Percentiles rank a stretch among this genome's conserved stretches.
Conservation (phyloP, 2,888 invertebrate genomes). For the Volucella inflata region DNA sequence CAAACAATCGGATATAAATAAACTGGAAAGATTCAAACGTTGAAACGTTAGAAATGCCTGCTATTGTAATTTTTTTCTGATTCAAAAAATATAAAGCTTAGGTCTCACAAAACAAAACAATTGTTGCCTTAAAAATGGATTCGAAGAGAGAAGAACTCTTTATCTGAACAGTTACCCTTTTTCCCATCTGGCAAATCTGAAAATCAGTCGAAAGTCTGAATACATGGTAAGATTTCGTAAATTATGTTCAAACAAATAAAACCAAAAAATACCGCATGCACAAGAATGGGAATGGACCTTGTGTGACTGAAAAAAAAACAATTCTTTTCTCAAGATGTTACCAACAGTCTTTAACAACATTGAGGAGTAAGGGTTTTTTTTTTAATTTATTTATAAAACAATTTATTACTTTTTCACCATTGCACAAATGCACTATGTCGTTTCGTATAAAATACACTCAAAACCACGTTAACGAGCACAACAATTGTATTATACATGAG, state of each 20-base stretch:
- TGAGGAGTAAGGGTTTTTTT: constrained; percentile 12
- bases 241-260: constrained; percentile 2
- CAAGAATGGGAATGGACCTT: constrained; percentile 14
- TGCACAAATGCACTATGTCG: background rate
- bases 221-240: constrained; percentile 47
- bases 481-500: background rate
- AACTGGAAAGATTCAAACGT: background rate
- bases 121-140: too few relatives aligned
- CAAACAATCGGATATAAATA: constrained; percentile 1
- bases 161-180: constrained; percentile 5
- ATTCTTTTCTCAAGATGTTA: constrained; percentile 7
- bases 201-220: constrained; percentile 33
- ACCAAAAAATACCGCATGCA: constrained; percentile 25
- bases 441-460: background rate
- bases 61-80: background rate
- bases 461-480: background rate
- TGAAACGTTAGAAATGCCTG: too few relatives aligned
- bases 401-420: background rate
- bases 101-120: background rate
- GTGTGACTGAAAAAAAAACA: background rate
- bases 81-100: background rate
- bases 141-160: background rate
- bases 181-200: constrained; percentile 39
- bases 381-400: constrained; percentile 9
- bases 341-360: constrained; percentile 25